These are phyloP conservation scores for Tyrophagus putrescentiae DNA, from an alignment of 1,140 invertebrate genomes.

Conservation along the genomic window DNA sequence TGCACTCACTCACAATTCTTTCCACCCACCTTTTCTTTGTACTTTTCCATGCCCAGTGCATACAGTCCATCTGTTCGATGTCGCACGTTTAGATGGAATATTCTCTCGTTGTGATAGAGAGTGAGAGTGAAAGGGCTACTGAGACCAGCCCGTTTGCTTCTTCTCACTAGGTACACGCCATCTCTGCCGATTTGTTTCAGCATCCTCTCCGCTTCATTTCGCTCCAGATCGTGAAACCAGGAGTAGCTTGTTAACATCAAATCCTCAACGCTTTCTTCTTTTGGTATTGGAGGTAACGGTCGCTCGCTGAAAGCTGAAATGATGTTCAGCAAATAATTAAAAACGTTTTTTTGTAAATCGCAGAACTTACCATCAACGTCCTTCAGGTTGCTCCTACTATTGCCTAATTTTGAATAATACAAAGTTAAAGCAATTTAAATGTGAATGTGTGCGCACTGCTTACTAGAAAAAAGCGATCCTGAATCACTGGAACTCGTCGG, in stretches of 20 bases:
- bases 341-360: not conserved
- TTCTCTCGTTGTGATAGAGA: conserved; percentile 24
- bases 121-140: conserved; percentile 29
- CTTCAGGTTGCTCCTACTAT: not conserved
- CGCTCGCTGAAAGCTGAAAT: not conserved
- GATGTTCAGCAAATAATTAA: not conserved
- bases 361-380: not conserved
- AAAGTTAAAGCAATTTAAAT: not conserved
- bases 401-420: conserved; percentile 20
- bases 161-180: conserved; percentile 29
- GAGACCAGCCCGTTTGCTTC: conserved; percentile 28
- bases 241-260: conserved; percentile 21
- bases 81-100: conserved; percentile 30
- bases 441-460: not conserved
- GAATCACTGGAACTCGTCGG: not conserved
- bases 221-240: conserved; percentile 30
- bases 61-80: conserved; percentile 25
- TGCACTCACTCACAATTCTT: not conserved
- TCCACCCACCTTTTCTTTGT: conserved; percentile 28
- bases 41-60: conserved; percentile 30
- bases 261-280: conserved; percentile 12
- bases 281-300: conserved; percentile 17
- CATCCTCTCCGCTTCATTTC: conserved; percentile 26
- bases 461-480: not conserved
- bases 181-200: conserved; percentile 21